These are phyloP conservation scores for Coreius guichenoti DNA, from an alignment of 2,797 vertebrate species.

Conservation along the genomic window DNA sequence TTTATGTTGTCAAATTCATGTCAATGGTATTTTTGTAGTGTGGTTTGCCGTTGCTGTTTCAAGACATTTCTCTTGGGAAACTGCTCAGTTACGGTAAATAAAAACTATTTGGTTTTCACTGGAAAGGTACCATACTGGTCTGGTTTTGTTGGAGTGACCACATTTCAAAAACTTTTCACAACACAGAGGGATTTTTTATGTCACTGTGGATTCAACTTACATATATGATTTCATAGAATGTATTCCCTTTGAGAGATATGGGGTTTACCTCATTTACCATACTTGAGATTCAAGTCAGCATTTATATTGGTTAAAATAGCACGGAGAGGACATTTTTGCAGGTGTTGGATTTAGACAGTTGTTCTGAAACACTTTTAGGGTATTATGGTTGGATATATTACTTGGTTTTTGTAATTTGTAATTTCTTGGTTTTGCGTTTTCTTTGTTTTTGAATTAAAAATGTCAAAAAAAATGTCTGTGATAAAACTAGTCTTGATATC, in stretches of 20 bases:
- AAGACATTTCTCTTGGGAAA: conserved; percentile 7
- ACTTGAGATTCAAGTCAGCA: conserved; percentile 7
- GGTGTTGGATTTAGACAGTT: conserved; percentile 15
- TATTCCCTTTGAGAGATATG: conserved; percentile 5
- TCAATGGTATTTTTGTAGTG: conserved; percentile 25
- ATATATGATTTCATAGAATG: conserved; percentile 11
- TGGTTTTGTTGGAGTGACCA: conserved; percentile 22
- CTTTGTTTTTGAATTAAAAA: not conserved
- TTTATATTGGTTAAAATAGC: not conserved
- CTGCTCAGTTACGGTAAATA: conserved; percentile 25
- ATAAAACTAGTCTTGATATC: not conserved
- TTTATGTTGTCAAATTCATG: conserved; percentile 8
- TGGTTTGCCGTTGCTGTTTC: conserved; percentile 31
- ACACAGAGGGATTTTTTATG: not conserved
- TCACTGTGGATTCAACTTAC: not conserved
- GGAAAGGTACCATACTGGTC: conserved; percentile 9
- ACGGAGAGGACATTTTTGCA: not conserved
- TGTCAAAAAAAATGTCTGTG: not conserved
- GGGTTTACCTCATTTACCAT: conserved; percentile 23
- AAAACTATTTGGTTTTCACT: conserved; percentile 28
- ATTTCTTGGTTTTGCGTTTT: too few relatives aligned
- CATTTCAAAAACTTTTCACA: conserved; percentile 30
- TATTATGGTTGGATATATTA: not conserved
- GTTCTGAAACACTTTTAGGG: not conserved
- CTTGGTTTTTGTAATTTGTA: too few relatives aligned